Conservation (phyloP, 2,113 vertebrate genomes). For the Sinosuthora webbiana region DNA sequence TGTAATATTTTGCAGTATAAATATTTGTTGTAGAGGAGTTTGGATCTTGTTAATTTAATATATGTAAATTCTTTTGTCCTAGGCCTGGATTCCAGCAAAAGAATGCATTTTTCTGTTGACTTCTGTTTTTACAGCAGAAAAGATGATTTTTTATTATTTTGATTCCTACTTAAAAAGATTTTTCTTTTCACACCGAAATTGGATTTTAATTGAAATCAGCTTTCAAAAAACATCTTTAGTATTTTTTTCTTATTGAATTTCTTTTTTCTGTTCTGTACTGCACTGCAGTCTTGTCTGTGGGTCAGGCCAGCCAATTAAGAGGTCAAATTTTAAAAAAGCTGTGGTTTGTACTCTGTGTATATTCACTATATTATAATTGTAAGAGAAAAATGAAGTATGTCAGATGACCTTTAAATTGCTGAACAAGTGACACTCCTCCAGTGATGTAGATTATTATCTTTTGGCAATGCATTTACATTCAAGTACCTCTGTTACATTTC, state of each 20-base stretch:
- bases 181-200: slow-evolving; percentile 1
- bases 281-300: background rate
- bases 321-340: background rate
- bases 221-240: background rate
- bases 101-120: slow-evolving; percentile 13
- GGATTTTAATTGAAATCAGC: slow-evolving; percentile 11
- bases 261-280: background rate
- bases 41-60: slow-evolving; percentile 41
- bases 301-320: background rate
- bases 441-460: slow-evolving; percentile 60
- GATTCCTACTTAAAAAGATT: background rate
- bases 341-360: background rate
- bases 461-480: slow-evolving; percentile 57
- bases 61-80: slow-evolving; percentile 28
- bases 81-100: slow-evolving; percentile 22
- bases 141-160: slow-evolving; percentile 3
- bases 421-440: background rate
- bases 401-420: slow-evolving; percentile 63
- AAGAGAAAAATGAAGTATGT: background rate
- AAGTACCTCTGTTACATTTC: slow-evolving; percentile 36
- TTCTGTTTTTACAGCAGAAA: slow-evolving; percentile 34
- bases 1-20: slow-evolving; percentile 46
- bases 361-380: slow-evolving; percentile 21
- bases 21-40: slow-evolving; percentile 39
- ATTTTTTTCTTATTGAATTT: background rate